Base-by-base conservation (phyloP, 2,888 invertebrate species). In the Thalpophila matura region DNA sequence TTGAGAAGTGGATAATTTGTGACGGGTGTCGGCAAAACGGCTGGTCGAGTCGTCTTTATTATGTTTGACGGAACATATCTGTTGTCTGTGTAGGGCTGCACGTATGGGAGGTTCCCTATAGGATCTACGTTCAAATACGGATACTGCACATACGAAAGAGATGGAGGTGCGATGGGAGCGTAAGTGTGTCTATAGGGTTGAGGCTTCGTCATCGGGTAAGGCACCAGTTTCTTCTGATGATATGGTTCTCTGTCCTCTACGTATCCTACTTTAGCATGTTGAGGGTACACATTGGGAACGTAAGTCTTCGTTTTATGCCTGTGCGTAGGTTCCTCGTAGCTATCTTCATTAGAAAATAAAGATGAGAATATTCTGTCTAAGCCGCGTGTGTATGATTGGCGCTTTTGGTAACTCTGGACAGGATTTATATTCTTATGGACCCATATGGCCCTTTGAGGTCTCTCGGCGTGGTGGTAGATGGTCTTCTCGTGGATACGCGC, bases 341-440 rank as follows among this genome's bases (percentile, higher is more conserved):
- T 82, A 22, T 94, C 93, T 46, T 92, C 90, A 33, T 91, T 88
- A 1, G 89, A 87, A 74, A 95, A 94, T 56, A 93, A 77, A 1
- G 93, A 90, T 6, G 91, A 89, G 72, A 94, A 94, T 60, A 95
- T 84, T 80, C 93, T 86, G 53, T 95, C 94, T 43, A 94, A 82
- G 18, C 88, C 88, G 5, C 38, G 58, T 4, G 65, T 10, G 42
- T 54, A 20, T 4, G 38, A 6, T 46, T 56, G 61, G 5, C 50
- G 83, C 33, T 80, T 86, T 33, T 85, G 84, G 54, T 85, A 80
- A 18, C 77, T 80, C 29, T 81, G 84, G 2, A 79, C 67, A 2
- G 89, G 89, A 18, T 75, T 84, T 70, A 93, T 90, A 69, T 93
- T 94, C 72, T 84, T 94, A 71, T 93, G 93, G 33, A 93, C 80